Evolutionary conservation across 2,888 invertebrate species (phyloP), one percentile per base, ranked within the genome.

Genomic region (Lysandra bellargus): DNA sequence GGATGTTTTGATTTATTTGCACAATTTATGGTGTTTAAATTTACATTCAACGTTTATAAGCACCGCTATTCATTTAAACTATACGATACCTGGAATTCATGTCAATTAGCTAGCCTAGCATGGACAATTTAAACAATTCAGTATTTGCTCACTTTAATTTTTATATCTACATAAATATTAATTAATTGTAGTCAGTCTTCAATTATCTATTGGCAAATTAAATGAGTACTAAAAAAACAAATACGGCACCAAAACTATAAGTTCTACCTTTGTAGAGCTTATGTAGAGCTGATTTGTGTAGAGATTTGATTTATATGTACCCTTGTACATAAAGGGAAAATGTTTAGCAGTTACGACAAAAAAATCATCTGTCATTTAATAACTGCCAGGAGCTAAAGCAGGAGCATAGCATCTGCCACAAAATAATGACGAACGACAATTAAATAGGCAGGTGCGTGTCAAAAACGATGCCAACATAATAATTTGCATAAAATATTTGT

Each of bases 41-140:
- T n/a, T 44, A 17, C 74, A 74, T 74, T 49, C 30, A 23, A 74
- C 74, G 12, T 75, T 44, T 4, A 75, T 75, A 75, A 49, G 64
- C 30, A 64, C 64, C 64, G 30, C 30, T 64, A 30, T 64, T 0
- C 30, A 64, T 30, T 23, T 9, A 23, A 64, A 30, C 30, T 3
- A 30, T 64, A 4, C 0, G 9, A 30, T 30, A 1, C 30, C 30
- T 23, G 7, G 9, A 30, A 64, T 64, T 2, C 30, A 2, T 64
- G 1, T 23, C 23, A 23, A 23, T 64, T 30, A 2, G 12, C 7
- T 57, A 30, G 30, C 9, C 9, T 64, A 23, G 9, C 23, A 61
- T 12, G 9, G 49, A 49, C 49, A 49, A 49, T 49, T 57, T 14
- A 4, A 57, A 57, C 57, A 57, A 49, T 49, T 57, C 4, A 57